A percentile compares a stretch with the other conserved stretches of the same genome.
Conservation (phyloP, 2,113 vertebrate species). For the Otolemur garnettii region DNA sequence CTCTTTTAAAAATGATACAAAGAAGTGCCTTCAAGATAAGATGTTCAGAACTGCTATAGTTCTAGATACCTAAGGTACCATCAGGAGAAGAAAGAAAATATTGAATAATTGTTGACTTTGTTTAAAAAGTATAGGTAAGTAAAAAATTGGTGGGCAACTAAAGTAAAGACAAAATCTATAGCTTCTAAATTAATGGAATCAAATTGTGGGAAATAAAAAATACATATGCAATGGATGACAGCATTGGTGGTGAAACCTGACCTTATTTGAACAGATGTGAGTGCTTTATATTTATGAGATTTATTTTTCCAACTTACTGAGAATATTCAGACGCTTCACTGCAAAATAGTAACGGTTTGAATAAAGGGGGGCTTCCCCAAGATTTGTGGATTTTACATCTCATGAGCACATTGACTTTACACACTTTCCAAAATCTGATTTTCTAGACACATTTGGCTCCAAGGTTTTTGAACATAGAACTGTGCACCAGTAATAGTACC, state of each 20-base stretch:
- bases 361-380: background rate
- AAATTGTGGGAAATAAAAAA: background rate
- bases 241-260: background rate
- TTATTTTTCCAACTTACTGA: background rate
- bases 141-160: background rate
- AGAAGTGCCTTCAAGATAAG: background rate
- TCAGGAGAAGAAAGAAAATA: background rate
- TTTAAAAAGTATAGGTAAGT: background rate
- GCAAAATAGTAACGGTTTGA: background rate
- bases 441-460: background rate
- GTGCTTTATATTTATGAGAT: background rate
- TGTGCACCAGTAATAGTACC: background rate
- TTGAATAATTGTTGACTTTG: background rate
- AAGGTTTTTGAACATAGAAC: background rate
- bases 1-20: background rate
- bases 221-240: background rate
- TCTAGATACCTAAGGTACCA: background rate
- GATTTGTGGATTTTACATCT: background rate
- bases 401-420: background rate
- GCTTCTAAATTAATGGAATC: background rate
- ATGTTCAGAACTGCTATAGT: background rate
- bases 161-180: background rate
- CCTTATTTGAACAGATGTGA: background rate
- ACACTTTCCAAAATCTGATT: constrained; percentile 13
- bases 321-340: background rate